These are phyloP conservation scores for Scartelaos histophorus DNA, from an alignment of 2,113 vertebrate species.

Conservation along the genomic window DNA sequence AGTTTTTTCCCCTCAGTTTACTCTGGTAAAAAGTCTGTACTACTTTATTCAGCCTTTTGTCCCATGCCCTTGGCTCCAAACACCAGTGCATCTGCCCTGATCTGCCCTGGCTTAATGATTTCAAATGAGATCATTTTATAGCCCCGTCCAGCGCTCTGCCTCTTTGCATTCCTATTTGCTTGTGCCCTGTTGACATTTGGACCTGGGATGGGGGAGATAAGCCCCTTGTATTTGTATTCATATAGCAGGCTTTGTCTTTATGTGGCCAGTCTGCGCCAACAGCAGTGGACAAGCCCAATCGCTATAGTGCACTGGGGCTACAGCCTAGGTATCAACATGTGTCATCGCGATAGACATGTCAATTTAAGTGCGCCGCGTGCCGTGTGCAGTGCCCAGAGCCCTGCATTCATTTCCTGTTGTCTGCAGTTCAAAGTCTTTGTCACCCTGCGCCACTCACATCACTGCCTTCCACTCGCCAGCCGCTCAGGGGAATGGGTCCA, in stretches of 20 bases:
- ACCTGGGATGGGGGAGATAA: slow-evolving; percentile 19
- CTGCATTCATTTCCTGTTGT: slow-evolving; percentile 75
- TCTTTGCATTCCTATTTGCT: slow-evolving; percentile 22
- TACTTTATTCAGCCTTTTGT: background rate
- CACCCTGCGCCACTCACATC: slow-evolving; percentile 72
- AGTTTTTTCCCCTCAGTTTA: background rate
- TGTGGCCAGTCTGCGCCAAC: slow-evolving; percentile 52
- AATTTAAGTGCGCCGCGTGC: slow-evolving; percentile 62
- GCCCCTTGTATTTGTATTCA: slow-evolving; percentile 54
- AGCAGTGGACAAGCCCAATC: slow-evolving; percentile 52
- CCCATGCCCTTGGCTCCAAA: background rate
- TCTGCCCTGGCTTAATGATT: slow-evolving; percentile 11
- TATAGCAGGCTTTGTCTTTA: slow-evolving; percentile 48
- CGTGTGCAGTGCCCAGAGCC: slow-evolving; percentile 60
- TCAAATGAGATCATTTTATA: slow-evolving; percentile 31
- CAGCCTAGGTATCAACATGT: slow-evolving; percentile 62
- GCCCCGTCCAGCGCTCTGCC: slow-evolving; percentile 8
- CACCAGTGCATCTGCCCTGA: background rate
- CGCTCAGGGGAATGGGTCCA: slow-evolving; percentile 49
- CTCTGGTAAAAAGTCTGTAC: background rate
- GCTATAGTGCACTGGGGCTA: slow-evolving; percentile 44
- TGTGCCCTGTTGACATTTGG: slow-evolving; percentile 37
- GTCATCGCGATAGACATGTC: slow-evolving; percentile 72
- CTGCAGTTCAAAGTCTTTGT: slow-evolving; percentile 74
- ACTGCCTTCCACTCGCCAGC: slow-evolving; percentile 34